Base-by-base conservation (phyloP, 1,140 invertebrate species). In the Orius laevigatus region DNA sequence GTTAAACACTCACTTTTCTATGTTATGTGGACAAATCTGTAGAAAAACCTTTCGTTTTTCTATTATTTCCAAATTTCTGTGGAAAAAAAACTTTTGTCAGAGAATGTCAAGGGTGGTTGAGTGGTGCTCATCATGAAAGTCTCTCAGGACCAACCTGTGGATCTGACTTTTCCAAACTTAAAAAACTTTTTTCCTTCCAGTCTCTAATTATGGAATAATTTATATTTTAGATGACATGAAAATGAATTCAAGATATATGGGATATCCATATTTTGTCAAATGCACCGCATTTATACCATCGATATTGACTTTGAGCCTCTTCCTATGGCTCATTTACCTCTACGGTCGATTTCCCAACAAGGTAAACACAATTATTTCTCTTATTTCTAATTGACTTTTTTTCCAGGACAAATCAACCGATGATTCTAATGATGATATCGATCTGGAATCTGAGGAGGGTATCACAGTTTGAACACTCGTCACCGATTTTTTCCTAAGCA, bases 211-310 rank as follows among this genome's bases (percentile, higher is more conserved):
- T n/a, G n/a, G n/a, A n/a, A 12, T 2, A 36, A 6, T 34, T 2
- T 46, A 35, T 8, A 16, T 54, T 47, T 32, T 47, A 64, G 61
- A 56, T n/a, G 71, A 73, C 54, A 63, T 63, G 47, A 57, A 63
- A 19, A 72, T 73, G 68, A 69, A 71, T 57, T 66, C 69, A 1
- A 60, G 66, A n/a, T 73, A 65, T 54, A 60, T 69, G 54, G 62
- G 58, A 16, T 70, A 67, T 55, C 56, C 64, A 25, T 31, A 70
- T 14, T 55, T 53, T 0, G 56, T 65, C 3, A 72, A 72, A 52
- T 62, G 59, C 31, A 62, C 68, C 2, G 69, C 70, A 2, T 71
- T 73, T 53, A 62, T 72, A 46, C 70, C 69, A 4, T 62, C 59
- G 36, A 56, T 61, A 11, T 39, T 63, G 12, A 62, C 61, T 12